Percentiles rank a stretch among this genome's conserved stretches.
Evolutionary conservation across 2,113 vertebrate genomes (phyloP).

Genomic region (Scalopus aquaticus): DNA sequence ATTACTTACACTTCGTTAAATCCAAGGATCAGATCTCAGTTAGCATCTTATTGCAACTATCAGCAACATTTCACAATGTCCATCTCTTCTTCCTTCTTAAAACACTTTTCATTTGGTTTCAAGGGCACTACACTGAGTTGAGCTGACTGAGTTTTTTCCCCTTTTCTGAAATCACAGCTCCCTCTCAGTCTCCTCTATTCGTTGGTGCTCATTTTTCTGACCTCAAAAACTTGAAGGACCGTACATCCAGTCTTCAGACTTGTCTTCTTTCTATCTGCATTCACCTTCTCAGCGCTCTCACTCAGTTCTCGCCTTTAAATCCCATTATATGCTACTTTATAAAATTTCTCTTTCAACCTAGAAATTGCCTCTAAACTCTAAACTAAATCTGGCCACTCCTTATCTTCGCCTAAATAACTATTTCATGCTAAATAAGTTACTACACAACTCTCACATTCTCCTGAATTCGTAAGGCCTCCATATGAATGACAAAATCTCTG

Average conservation of each 20-base stretch:
- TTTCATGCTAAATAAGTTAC: background rate
- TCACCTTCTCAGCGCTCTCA: background rate
- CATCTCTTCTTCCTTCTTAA: constrained; percentile 21
- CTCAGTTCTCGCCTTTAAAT: background rate
- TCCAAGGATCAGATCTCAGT: background rate
- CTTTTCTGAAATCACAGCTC: background rate
- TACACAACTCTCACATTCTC: background rate
- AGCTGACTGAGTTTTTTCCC: background rate
- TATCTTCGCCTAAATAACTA: background rate
- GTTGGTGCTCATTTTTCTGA: constrained; percentile 24
- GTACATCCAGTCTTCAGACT: background rate
- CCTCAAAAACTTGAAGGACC: background rate
- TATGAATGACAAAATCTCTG: background rate
- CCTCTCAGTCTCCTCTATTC: background rate
- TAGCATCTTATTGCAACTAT: background rate
- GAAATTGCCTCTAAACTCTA: background rate
- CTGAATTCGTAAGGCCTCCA: background rate
- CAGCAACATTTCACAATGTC: background rate
- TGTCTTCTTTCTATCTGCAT: background rate
- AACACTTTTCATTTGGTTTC: constrained; percentile 7
- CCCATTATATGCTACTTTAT: background rate
- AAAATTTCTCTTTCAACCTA: background rate
- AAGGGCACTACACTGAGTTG: background rate
- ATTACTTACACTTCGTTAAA: constrained; percentile 17
- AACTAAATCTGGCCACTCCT: background rate